Conservation (phyloP, 2,113 vertebrate genomes). For the Pimephales promelas region DNA sequence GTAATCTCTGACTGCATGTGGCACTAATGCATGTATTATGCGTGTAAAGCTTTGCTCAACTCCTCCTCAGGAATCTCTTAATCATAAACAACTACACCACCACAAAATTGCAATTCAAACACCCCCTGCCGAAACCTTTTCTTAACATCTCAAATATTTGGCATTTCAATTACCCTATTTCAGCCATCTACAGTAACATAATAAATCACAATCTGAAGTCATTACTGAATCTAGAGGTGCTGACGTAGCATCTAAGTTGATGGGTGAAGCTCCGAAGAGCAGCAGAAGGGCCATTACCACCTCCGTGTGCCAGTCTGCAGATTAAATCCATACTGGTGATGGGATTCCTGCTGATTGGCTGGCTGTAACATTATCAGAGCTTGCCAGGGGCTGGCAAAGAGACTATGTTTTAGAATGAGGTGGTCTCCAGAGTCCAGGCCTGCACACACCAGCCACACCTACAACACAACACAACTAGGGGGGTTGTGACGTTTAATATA, state of each 20-base stretch:
- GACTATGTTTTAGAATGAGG: conserved; percentile 27
- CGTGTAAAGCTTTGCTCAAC: conserved; percentile 1
- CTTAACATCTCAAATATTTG: not conserved
- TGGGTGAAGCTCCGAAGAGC: conserved; percentile 9
- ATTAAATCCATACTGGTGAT: conserved; percentile 57
- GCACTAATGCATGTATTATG: conserved; percentile 34
- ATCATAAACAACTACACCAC: conserved; percentile 9
- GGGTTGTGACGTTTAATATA: too few relatives aligned
- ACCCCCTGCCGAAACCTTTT: not conserved
- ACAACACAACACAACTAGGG: conserved; percentile 13
- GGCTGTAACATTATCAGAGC: conserved; percentile 35
- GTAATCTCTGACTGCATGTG: conserved; percentile 11
- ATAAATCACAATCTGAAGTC: not conserved
- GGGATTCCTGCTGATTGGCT: conserved; percentile 54
- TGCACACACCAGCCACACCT: conserved; percentile 46
- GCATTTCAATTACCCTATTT: conserved; percentile 8
- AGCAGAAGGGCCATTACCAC: conserved; percentile 51
- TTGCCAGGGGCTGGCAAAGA: conserved; percentile 36
- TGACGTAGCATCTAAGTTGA: conserved; percentile 15
- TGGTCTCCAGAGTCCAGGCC: conserved; percentile 19
- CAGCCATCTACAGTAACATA: not conserved
- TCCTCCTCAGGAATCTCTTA: conserved; percentile 2
- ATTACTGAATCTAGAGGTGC: conserved; percentile 12
- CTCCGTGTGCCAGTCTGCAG: conserved; percentile 52
- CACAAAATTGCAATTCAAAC: conserved; percentile 11